Conservation (phyloP, 2,797 vertebrate species). For the Scolopax bukidnonensis region DNA sequence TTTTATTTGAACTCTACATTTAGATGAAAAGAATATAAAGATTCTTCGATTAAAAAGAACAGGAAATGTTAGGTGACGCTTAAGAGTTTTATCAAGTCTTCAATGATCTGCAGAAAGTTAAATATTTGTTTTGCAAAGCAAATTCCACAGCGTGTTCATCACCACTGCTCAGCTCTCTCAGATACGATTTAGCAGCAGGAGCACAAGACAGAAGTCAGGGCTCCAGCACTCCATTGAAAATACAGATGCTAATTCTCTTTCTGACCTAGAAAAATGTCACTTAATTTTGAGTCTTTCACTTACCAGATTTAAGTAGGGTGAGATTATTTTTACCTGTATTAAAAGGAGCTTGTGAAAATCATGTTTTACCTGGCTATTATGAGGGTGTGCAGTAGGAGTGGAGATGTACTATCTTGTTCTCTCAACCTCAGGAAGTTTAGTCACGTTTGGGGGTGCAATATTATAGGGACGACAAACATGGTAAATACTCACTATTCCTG, state of each 20-base stretch:
- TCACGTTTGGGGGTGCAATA: neutral
- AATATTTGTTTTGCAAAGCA: constrained; percentile 52
- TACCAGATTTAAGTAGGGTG: neutral
- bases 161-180: neutral
- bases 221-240: neutral
- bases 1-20: constrained; percentile 17
- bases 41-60: constrained; percentile 10
- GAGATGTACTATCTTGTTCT: neutral
- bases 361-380: neutral
- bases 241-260: neutral
- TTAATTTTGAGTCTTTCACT: neutral
- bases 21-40: neutral
- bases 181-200: neutral
- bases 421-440: neutral
- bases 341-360: neutral
- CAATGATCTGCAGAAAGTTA: constrained; percentile 39
- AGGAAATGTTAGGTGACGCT: constrained; percentile 21
- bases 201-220: neutral
- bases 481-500: neutral
- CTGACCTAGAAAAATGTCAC: neutral
- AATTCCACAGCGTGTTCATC: constrained; percentile 57
- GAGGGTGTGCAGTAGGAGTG: neutral
- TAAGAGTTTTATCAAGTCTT: constrained; percentile 26
- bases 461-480: neutral
- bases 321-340: neutral